Conservation (phyloP, 2,888 invertebrate species). For the Agrotis ipsilon region DNA sequence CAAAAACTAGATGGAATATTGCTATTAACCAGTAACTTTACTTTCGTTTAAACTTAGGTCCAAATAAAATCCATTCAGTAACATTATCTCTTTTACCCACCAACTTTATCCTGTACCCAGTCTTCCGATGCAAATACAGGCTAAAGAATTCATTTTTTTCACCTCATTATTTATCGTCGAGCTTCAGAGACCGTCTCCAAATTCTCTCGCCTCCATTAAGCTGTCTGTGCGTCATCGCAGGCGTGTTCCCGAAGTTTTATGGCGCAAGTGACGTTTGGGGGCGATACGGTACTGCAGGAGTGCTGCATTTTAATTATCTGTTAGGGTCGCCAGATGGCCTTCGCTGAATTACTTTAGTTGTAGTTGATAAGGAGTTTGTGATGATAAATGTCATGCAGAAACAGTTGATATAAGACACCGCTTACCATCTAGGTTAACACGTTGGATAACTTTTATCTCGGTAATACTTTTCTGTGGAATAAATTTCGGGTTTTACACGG, state of each 20-base stretch:
- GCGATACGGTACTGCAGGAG: constrained; percentile 56
- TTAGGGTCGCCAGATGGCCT: constrained; percentile 48
- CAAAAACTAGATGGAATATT: background rate
- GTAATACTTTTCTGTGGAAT: too few species aligned
- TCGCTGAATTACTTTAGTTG: background rate
- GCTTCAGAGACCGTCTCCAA: constrained; percentile 50
- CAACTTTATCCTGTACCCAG: background rate
- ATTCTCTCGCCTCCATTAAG: constrained; percentile 78
- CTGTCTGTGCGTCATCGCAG: constrained; percentile 86
- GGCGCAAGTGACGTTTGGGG: constrained; percentile 74
- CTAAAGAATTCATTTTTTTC: constrained; percentile 27
- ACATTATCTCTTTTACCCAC: background rate
- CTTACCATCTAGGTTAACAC: too few species aligned
- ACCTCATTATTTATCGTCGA: constrained; percentile 43
- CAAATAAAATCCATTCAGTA: background rate
- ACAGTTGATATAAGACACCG: too few species aligned
- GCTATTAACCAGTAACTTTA: background rate
- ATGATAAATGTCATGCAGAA: too few species aligned
- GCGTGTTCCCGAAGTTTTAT: constrained; percentile 85
- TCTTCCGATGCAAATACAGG: constrained; percentile 30
- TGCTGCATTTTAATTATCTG: constrained; percentile 64
- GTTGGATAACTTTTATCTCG: too few species aligned
- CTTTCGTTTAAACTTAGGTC: background rate
- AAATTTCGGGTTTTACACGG: too few species aligned
- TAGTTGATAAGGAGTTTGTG: background rate